These are phyloP conservation scores for Etheostoma perlongum DNA, from an alignment of 2,797 vertebrate genomes.

Conservation along the genomic window DNA sequence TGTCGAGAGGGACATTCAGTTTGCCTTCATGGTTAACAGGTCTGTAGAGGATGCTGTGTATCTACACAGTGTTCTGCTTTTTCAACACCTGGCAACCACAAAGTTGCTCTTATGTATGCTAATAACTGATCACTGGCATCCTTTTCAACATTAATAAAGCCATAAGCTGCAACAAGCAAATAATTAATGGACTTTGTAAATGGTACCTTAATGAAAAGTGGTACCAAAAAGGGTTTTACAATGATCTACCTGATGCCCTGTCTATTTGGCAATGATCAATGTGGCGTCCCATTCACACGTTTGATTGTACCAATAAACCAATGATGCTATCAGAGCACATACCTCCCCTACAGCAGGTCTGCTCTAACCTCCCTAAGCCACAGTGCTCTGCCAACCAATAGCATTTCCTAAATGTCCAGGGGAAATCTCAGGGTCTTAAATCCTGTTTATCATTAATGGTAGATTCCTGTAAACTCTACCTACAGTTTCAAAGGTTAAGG, in stretches of 20 bases:
- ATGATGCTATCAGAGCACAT: neutral
- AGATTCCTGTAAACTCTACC: no score
- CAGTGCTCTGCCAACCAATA: neutral
- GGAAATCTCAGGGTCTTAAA: no score
- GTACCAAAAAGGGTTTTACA: no score
- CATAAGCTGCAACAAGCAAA: neutral
- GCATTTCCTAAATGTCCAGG: neutral
- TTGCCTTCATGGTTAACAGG: no score
- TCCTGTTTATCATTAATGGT: no score
- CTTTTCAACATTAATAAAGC: neutral
- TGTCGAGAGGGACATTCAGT: no score
- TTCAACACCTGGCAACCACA: no score
- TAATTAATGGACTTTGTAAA: neutral
- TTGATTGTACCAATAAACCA: neutral
- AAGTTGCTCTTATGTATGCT: no score
- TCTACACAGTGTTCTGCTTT: no score
- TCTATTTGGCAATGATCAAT: neutral
- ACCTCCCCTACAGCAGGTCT: neutral
- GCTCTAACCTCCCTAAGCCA: neutral
- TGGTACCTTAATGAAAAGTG: no score
- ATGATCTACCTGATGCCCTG: neutral
- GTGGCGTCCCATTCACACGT: neutral
- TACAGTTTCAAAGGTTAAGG: no score
- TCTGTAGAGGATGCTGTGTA: no score
- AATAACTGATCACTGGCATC: neutral